phyloP scores from a whole-genome alignment of 2,888 invertebrate genomes.

The Idaea straminata region DNA sequence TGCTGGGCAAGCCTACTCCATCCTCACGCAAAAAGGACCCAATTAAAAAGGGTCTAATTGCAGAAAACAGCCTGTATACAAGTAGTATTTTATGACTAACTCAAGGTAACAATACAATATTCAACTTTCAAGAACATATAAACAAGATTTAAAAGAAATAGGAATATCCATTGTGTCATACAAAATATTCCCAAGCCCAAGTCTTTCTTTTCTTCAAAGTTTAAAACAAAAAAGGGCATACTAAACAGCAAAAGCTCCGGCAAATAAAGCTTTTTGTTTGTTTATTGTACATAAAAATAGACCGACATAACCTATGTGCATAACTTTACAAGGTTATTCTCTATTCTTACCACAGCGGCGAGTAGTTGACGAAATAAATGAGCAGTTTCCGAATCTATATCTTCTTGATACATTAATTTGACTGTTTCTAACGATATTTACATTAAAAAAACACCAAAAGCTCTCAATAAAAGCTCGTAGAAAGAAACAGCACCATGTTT shows the following conservation, averaged over 20 bases:
- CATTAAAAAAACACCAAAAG: background rate
- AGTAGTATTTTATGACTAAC: no score
- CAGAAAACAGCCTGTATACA: no score
- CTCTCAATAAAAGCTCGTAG: background rate
- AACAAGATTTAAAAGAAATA: no score
- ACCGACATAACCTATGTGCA: background rate
- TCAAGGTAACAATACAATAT: no score
- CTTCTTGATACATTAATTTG: background rate
- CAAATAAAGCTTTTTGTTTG: background rate
- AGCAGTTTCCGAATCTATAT: conserved; percentile 1
- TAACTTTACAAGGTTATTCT: background rate
- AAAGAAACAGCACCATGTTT: background rate
- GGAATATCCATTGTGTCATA: no score
- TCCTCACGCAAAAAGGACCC: no score
- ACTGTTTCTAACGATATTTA: background rate
- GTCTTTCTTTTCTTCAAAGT: no score
- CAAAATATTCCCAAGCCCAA: no score
- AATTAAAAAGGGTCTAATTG: no score
- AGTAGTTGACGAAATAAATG: conserved; percentile 2
- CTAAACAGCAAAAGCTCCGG: background rate
- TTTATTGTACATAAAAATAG: background rate
- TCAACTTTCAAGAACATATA: no score
- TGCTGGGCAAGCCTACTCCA: no score
- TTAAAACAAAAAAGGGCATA: no score
- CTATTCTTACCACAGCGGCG: background rate